A percentile compares a stretch with the other conserved stretches of the same genome.
Evolutionary conservation across 2,797 vertebrate genomes (phyloP).

Genomic region (Sebastiscus tertius): DNA sequence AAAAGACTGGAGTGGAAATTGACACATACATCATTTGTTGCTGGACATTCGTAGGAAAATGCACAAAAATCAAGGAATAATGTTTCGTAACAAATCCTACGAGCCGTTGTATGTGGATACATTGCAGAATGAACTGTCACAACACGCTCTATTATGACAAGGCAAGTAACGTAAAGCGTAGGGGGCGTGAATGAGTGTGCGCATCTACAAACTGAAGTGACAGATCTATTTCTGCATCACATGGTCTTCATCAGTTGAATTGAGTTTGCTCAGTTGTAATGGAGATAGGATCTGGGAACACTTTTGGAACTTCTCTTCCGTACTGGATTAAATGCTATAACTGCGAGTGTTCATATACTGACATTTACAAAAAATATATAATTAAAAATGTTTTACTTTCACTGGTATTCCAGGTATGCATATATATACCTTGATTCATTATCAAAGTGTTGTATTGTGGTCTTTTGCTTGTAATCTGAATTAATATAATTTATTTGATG

Average conservation of each 20-base stretch:
- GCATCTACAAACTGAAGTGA: neutral
- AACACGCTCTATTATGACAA: neutral
- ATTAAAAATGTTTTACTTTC: rapidly evolving
- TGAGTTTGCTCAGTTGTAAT: too few relatives aligned
- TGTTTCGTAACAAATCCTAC: too few relatives aligned
- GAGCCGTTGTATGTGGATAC: too few relatives aligned
- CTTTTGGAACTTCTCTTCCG: neutral
- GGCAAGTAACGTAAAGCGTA: neutral
- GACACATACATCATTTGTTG: too few relatives aligned
- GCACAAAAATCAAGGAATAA: too few relatives aligned
- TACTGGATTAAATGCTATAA: too few relatives aligned
- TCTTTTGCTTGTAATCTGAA: neutral
- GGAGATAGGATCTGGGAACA: neutral
- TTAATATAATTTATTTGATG: neutral
- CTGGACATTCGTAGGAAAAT: too few relatives aligned
- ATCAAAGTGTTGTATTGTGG: neutral
- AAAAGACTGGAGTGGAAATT: too few relatives aligned
- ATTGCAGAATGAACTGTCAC: neutral
- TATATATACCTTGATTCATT: neutral
- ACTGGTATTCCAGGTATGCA: too few relatives aligned
- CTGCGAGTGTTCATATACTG: neutral
- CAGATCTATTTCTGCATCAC: too few relatives aligned
- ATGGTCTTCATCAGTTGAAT: too few relatives aligned
- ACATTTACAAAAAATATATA: too few relatives aligned
- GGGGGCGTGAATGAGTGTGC: neutral